A percentile compares a stretch with the other conserved stretches of the same genome.
These are phyloP conservation scores for Onychostruthus taczanowskii DNA, from an alignment of 2,113 vertebrate species.

Conservation along the genomic window DNA sequence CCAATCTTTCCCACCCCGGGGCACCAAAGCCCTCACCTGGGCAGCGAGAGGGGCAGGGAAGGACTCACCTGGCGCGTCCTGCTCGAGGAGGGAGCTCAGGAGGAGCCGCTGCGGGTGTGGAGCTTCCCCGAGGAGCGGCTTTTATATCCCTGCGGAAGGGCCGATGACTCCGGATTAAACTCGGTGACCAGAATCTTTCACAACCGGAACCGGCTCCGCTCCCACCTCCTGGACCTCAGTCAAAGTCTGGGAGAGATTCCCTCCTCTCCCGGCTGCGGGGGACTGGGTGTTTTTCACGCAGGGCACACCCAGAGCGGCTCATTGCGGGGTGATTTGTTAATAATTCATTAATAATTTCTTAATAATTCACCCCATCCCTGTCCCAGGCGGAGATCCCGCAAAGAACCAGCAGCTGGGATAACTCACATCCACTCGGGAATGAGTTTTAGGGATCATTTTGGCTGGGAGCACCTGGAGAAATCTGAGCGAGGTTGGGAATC, in stretches of 20 bases:
- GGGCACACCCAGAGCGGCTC: constrained; percentile 24
- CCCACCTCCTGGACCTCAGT: constrained; percentile 43
- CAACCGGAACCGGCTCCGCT: constrained; percentile 42
- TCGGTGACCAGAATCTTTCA: constrained; percentile 55
- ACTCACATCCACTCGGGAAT: accelerated
- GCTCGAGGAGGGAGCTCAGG: neutral
- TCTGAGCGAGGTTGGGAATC: neutral
- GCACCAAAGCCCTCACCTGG: accelerated
- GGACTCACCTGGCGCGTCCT: neutral
- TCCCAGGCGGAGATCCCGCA: neutral
- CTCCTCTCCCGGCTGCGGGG: neutral
- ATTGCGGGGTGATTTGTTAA: neutral
- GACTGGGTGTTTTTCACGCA: neutral
- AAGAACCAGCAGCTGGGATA: accelerated
- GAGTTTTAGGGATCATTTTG: neutral
- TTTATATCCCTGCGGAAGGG: neutral
- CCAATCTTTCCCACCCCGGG: accelerated
- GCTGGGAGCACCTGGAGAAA: neutral
- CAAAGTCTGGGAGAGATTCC: neutral
- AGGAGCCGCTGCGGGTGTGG: neutral
- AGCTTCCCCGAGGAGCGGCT: neutral
- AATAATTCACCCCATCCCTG: neutral
- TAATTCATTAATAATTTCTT: neutral
- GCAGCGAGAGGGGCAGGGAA: accelerated
- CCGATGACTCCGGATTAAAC: constrained; percentile 30